Evolutionary conservation across 2,888 invertebrate species (phyloP), one percentile per base, ranked within the genome.

Genomic region (Rhopalosiphum nymphaeae): DNA sequence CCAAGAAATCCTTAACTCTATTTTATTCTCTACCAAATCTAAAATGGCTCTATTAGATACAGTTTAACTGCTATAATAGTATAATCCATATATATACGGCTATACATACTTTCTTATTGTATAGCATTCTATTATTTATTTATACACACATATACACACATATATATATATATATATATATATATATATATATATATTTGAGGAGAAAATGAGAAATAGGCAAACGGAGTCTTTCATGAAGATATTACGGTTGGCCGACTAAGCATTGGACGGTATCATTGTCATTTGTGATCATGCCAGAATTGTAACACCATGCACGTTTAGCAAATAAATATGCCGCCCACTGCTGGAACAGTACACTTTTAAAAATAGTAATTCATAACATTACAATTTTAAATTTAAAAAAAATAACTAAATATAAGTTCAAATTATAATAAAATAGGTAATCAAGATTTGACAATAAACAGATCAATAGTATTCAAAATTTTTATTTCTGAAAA

Each of bases 231-330:
- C 44, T 88, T 90, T 94, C 90, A 91, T 86, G 61, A 46, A 94
- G 93, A 94, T 94, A 94, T 94, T 90, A 94, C 93, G 89, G 93
- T 94, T 94, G 93, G 85, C 90, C 86, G 93, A 53, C 57, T 94
- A 86, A 94, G 26, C 90, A 94, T 86, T 61, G 89, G 67, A 90
- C 85, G 93, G 36, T 94, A 94, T 94, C 85, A 61, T 90, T 57
- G 93, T 90, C 90, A 94, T 94, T 94, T 94, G 93, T 90, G 90
- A 90, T 56, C 90, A 86, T 90, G 93, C 93, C 93, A 94, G 61
- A 90, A 86, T 86, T 49, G 21, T 46, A 91, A 86, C 84, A 91
- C 86, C 36, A n/a, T 25, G 36, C 53, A 94, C 85, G 53, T 91
- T 94, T 86, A 85, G 89, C 56, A n/a, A 84, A 89, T 42, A 57